Conservation (phyloP, 30 jellyfish, hydroid and myxozoan species). For the Mastigias papua region DNA sequence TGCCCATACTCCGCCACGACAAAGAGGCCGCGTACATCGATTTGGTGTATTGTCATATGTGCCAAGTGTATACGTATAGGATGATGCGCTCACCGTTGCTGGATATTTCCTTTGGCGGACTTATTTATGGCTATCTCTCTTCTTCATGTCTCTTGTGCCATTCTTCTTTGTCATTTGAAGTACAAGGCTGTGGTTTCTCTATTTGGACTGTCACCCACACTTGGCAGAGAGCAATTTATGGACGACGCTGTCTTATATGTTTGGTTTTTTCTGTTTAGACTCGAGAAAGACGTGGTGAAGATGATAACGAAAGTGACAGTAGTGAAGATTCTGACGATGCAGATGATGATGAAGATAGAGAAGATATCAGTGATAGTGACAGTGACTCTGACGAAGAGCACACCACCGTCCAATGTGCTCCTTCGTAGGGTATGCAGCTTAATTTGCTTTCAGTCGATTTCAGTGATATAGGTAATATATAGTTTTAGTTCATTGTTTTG, state of each 20-base stretch:
- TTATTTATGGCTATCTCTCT: too few relatives aligned
- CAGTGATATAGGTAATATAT: neutral
- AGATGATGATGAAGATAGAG: constrained; percentile 69
- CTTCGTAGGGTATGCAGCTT: constrained; percentile 24
- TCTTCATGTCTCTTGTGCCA: too few relatives aligned
- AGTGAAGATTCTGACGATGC: constrained; percentile 75
- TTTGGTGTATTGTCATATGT: too few relatives aligned
- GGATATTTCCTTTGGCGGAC: too few relatives aligned
- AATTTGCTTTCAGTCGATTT: neutral
- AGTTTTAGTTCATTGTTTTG: neutral
- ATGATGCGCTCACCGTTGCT: too few relatives aligned
- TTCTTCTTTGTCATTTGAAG: too few relatives aligned
- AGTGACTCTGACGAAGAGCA: constrained; percentile 84
- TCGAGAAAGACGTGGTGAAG: constrained; percentile 67
- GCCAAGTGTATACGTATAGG: too few relatives aligned
- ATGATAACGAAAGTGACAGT: constrained; percentile 49
- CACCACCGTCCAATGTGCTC: constrained; percentile 82
- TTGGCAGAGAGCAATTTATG: too few relatives aligned
- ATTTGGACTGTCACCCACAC: too few relatives aligned
- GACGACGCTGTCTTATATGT: neutral
- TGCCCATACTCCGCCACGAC: too few relatives aligned
- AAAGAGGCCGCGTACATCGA: too few relatives aligned
- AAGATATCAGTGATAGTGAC: constrained; percentile 73
- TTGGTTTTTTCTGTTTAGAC: neutral
- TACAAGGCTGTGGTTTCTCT: too few relatives aligned